Evolutionary conservation across 2,113 vertebrate species (phyloP), one percentile per base, ranked within the genome.

Genomic region (Xenopus tropicalis): DNA sequence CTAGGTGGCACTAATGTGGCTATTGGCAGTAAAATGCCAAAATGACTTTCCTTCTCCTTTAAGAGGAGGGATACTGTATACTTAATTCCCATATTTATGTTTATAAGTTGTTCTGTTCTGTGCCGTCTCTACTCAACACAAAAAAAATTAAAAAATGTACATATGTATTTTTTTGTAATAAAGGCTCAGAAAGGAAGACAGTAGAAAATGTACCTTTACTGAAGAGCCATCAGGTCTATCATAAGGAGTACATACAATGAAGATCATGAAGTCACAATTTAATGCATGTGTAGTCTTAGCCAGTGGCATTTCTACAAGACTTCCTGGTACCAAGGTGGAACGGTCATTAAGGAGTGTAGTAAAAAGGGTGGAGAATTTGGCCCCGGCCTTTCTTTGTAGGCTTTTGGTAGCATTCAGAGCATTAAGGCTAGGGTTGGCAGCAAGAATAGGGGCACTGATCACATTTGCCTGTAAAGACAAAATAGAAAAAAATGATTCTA

Each of bases 381-480:
- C 44, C 1, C 86, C 86, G 20, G 24, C 74, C 44, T 69, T 4
- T 0, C 9, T 13, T 1, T 0, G 20, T 64, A 89, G 58, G 61
- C 0, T 1, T 0, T 70, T 57, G 29, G 87, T 84, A 70, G 88
- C 48, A 19, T 66, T 78, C 13, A 79, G 77, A 8, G 84, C 83
- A 4, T 66, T 1, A 1, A 81, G 83, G 20, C 82, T 10, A 23
- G 74, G 71, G 17, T 77, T 69, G 8, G 11, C 6, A 79, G 42
- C 23, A 44, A 42, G 17, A 16, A 89, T 83, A 1, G 87, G 86
- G 24, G 71, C 82, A 2, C 86, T 82, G 25, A 89, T 43, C 14
- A 8, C 81, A 62, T 88, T 83, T 56, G 77, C 78, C 88, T 89
- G 78, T 57, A 43, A 52, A 69, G 14, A 1, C 23, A n/a, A 29